phyloP scores from a whole-genome alignment of 1,140 invertebrate genomes.

The Pectinophora gossypiella region DNA sequence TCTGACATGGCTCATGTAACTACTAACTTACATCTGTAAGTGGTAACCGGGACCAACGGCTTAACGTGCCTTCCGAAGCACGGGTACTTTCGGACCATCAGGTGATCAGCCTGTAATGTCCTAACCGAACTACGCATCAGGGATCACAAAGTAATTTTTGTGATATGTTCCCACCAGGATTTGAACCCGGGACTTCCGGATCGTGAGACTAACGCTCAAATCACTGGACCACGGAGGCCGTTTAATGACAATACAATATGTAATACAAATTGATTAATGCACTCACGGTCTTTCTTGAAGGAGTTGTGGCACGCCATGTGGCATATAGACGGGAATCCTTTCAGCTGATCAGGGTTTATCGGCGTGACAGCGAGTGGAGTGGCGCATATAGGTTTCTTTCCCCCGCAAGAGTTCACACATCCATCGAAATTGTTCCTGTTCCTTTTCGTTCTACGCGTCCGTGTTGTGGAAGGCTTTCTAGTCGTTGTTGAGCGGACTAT shows the following conservation, averaged over 20 bases:
- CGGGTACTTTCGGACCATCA: too few relatives aligned
- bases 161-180: too few relatives aligned
- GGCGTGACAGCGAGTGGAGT: conserved; percentile 32
- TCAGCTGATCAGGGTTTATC: conserved; percentile 46
- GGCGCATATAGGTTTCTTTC: conserved; percentile 46
- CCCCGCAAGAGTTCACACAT: conserved; percentile 49
- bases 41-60: too few relatives aligned
- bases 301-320: conserved; percentile 65
- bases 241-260: neutral
- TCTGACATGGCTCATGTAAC: too few relatives aligned
- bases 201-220: too few relatives aligned
- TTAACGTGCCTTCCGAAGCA: too few relatives aligned
- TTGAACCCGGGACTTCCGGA: too few relatives aligned
- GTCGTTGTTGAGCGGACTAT: conserved; percentile 30
- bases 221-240: too few relatives aligned
- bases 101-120: too few relatives aligned
- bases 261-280: neutral
- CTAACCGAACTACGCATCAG: too few relatives aligned
- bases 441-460: conserved; percentile 28
- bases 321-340: conserved; percentile 60
- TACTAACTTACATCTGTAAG: too few relatives aligned
- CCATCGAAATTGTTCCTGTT: conserved; percentile 47
- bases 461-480: conserved; percentile 30
- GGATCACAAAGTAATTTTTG: too few relatives aligned
- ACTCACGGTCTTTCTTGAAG: conserved; percentile 59